Evolutionary conservation across 2,888 invertebrate species (phyloP).

Genomic region (Eueremaeus valkanovi): DNA sequence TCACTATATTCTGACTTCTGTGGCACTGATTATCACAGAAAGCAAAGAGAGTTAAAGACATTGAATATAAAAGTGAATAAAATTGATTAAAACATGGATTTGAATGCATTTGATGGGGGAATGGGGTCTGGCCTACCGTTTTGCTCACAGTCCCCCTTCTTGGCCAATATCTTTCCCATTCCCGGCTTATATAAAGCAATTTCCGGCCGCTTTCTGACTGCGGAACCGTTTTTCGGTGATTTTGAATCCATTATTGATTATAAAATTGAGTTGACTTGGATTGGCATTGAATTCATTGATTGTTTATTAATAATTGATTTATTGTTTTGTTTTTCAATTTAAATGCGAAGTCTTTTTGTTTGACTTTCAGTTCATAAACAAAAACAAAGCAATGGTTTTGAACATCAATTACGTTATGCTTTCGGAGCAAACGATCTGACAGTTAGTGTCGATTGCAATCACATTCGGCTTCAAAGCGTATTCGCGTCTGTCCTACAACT

Average conservation of each 20-base stretch:
- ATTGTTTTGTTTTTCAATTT: background rate
- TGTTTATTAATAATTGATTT: no score
- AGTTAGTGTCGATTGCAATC: no score
- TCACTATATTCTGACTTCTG: background rate
- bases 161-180: conserved; percentile 28
- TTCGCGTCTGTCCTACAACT: no score
- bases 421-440: no score
- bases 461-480: no score
- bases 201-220: background rate
- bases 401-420: background rate
- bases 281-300: background rate
- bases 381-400: background rate
- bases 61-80: background rate
- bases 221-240: background rate
- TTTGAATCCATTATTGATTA: conserved; percentile 1
- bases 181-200: conserved; percentile 31
- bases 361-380: background rate
- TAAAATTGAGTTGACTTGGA: background rate
- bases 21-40: background rate
- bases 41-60: background rate
- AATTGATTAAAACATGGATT: background rate
- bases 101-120: background rate
- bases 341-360: conserved; percentile 20
- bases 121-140: background rate
- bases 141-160: background rate